Evolutionary conservation across 2,113 vertebrate genomes (phyloP).

Genomic region (Hipposideros armiger): DNA sequence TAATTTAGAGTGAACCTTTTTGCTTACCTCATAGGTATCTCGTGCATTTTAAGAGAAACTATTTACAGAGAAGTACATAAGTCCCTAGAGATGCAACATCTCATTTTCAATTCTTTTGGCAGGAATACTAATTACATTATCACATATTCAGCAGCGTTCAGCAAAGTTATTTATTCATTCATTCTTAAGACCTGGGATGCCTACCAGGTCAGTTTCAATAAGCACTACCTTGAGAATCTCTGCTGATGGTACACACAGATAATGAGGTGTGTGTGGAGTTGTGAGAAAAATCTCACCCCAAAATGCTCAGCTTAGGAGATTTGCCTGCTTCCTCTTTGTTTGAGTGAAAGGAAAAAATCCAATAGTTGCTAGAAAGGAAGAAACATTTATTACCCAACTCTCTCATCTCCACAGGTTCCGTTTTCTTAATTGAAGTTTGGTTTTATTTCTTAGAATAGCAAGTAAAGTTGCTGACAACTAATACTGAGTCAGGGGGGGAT

Average conservation of each 20-base stretch:
- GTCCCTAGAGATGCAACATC: conserved; percentile 84
- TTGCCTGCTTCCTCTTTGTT: conserved; percentile 72
- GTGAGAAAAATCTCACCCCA: conserved; percentile 69
- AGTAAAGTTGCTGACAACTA: conserved; percentile 12
- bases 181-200: conserved; percentile 85
- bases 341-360: conserved; percentile 74
- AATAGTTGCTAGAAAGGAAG: conserved; percentile 55
- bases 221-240: conserved; percentile 84
- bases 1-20: conserved; percentile 82
- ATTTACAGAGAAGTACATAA: conserved; percentile 79
- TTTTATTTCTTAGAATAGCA: conserved; percentile 59
- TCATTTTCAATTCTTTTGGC: conserved; percentile 88
- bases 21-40: conserved; percentile 82
- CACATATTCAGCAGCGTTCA: conserved; percentile 88
- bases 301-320: conserved; percentile 81
- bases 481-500: conserved; percentile 26
- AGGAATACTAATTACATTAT: conserved; percentile 89
- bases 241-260: conserved; percentile 78
- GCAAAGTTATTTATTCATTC: conserved; percentile 89
- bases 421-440: conserved; percentile 66
- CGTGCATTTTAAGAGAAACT: conserved; percentile 77
- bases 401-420: conserved; percentile 25
- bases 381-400: conserved; percentile 67
- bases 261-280: conserved; percentile 83
- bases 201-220: conserved; percentile 87